Base-by-base conservation (phyloP, 2,113 vertebrate genomes). In the Gambusia holbrooki region DNA sequence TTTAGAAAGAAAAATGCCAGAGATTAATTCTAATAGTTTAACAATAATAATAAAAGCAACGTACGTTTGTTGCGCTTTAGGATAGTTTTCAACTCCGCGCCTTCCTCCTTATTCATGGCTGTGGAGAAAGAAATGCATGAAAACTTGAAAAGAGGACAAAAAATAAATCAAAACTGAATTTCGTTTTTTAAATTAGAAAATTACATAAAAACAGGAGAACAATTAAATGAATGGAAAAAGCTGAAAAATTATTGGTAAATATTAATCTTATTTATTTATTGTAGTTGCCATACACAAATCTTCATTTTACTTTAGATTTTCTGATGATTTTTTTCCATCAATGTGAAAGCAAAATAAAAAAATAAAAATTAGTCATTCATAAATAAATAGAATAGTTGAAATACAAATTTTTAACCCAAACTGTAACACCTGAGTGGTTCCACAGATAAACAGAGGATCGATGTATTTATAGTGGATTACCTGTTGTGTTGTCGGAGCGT, bases 11-110 rank as follows among this genome's bases (percentile, higher is more conserved):
- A 48, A 48, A 17, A 48, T 19, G 45, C 6, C 45, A 48, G 45
- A 45, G 0, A 19, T 48, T 19, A 4, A 48, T 19, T 19, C 15
- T 48, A 1, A 6, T 6, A 17, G 3, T 35, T 32, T 33, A n/a
- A 66, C 14, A 6, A 27, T 19, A 66, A 2, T 14, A 42, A 42
- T 14, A 0, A 29, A 29, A 27, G 67, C 33, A 63, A 81, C 85
- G 0, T 89, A 94, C 93, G 90, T 70, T 66, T 92, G 4, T 61
- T 58, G 8, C 63, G 25, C 73, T 93, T 95, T 70, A 94, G 74
- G 77, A 94, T 94, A 22, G 91, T 79, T 71, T 93, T 94, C 82
- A 90, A 86, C 40, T 87, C 82, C 33, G 87, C 77, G 32, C 3
- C 11, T 63, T 29, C 5, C 42, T 67, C 27, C 25, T 67, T 15